Evolutionary conservation across 2,797 vertebrate genomes (phyloP).

Genomic region (Prunella strophiata): DNA sequence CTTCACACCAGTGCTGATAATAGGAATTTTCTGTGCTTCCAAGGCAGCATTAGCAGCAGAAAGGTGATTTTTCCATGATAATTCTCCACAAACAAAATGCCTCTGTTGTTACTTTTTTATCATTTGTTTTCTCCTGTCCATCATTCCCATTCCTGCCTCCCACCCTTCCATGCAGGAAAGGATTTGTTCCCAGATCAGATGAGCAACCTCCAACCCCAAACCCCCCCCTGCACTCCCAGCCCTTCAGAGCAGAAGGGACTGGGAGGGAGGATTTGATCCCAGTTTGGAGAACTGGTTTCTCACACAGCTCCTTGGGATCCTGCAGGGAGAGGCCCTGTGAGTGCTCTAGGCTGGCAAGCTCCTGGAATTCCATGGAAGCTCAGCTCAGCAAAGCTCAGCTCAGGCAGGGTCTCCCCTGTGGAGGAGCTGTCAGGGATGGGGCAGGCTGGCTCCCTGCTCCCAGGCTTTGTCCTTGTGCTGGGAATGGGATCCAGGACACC

Average conservation of each 20-base stretch:
- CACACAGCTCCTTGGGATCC: neutral
- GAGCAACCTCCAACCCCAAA: neutral
- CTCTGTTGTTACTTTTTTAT: neutral
- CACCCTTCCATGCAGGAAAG: neutral
- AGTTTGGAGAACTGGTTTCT: conserved; percentile 29
- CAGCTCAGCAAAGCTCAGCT: neutral
- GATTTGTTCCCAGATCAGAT: neutral
- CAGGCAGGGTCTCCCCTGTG: neutral
- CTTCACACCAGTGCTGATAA: neutral
- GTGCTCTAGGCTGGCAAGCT: accelerated
- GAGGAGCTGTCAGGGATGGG: neutral
- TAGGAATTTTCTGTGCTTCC: neutral
- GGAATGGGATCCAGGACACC: neutral
- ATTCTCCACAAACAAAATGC: neutral
- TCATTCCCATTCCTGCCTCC: neutral
- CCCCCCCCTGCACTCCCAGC: neutral
- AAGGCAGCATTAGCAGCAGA: neutral
- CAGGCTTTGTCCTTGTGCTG: neutral
- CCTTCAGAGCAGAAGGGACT: neutral
- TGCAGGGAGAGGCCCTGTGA: neutral
- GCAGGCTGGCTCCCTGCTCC: neutral
- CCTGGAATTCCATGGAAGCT: neutral
- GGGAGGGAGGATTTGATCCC: neutral
- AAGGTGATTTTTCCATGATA: neutral
- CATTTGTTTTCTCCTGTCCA: neutral